Evolutionary conservation across 2,888 invertebrate species (phyloP), one percentile per base, ranked within the genome.

Genomic region (Magallana nippona): DNA sequence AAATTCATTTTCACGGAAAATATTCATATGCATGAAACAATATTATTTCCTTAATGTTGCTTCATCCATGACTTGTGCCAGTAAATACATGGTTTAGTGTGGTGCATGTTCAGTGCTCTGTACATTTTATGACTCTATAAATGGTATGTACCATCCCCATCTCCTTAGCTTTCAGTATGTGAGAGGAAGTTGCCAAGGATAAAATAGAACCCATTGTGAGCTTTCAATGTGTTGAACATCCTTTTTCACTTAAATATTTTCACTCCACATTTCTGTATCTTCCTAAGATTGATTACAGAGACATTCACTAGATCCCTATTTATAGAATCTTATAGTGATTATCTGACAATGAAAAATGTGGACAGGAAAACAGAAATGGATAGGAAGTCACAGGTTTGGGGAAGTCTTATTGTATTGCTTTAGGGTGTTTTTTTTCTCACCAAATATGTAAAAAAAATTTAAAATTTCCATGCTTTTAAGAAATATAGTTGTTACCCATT

Each of bases 241-340:
- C 71, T 22, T 71, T 71, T 71, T 71, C n/a, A 71, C 27, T 60
- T 10, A 32, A 71, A 32, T 71, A 71, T 71, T 71, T 27, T 15
- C 71, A 71, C 32, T 71, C 71, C 2, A 22, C 71, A 71, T 71
- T 63, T 71, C 32, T 71, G 71, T 71, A 71, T 15, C 15, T 71
- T 71, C 44, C 5, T 44, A 44, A 44, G 44, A 44, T 44, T 44
- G 44, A 44, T 44, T 44, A 44, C 5, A 44, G 8, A 44, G 44
- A 44, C 44, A 44, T 44, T 44, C 44, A 44, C 44, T 44, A 44
- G 44, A 44, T 44, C 44, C 44, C 44, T 44, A 44, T 44, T 44
- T 44, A 44, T 44, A 44, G 44, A 44, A 44, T 44, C 5, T 44
- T 44, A 5, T 44, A 44, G 44, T 44, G 44, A 44, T 44, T 44